phyloP scores from a whole-genome alignment of 2,888 invertebrate species.

The Drosophila infuscata region DNA sequence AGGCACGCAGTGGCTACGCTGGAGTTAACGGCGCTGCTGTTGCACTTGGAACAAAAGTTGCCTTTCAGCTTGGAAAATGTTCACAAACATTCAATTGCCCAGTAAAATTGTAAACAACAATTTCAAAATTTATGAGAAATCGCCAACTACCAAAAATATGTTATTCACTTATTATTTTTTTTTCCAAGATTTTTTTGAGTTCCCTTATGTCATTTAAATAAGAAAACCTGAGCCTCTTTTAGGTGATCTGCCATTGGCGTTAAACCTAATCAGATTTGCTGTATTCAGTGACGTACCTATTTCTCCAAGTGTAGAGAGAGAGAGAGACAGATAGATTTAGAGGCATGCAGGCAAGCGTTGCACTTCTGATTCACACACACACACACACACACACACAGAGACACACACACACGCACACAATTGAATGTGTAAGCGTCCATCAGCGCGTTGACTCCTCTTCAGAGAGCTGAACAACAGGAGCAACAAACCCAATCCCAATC shows the following conservation, averaged over 20 bases:
- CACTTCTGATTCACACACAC: slow-evolving; percentile 12
- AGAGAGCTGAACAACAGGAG: slow-evolving; percentile 4
- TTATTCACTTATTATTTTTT: not conserved
- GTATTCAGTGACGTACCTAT: not conserved
- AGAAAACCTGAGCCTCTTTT: not conserved
- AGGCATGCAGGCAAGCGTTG: slow-evolving; percentile 46
- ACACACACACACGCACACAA: slow-evolving; percentile 7
- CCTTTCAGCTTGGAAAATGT: not conserved
- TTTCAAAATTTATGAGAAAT: not conserved
- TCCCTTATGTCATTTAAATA: not conserved
- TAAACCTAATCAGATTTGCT: not conserved
- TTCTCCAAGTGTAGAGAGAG: not conserved
- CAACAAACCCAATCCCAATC: slow-evolving; percentile 4
- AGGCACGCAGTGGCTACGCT: slow-evolving; percentile 40
- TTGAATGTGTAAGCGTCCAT: slow-evolving; percentile 58
- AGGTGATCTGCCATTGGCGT: not conserved
- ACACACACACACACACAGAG: not conserved
- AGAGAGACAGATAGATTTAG: slow-evolving; percentile 7
- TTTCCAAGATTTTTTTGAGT: not conserved
- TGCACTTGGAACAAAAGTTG: not conserved
- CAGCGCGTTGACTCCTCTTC: slow-evolving; percentile 39
- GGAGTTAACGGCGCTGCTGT: not conserved
- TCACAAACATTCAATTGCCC: not conserved
- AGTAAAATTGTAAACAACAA: not conserved
- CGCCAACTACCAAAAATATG: not conserved